phyloP scores from a whole-genome alignment of 2,113 vertebrate genomes.

The Dromiciops gliroides region DNA sequence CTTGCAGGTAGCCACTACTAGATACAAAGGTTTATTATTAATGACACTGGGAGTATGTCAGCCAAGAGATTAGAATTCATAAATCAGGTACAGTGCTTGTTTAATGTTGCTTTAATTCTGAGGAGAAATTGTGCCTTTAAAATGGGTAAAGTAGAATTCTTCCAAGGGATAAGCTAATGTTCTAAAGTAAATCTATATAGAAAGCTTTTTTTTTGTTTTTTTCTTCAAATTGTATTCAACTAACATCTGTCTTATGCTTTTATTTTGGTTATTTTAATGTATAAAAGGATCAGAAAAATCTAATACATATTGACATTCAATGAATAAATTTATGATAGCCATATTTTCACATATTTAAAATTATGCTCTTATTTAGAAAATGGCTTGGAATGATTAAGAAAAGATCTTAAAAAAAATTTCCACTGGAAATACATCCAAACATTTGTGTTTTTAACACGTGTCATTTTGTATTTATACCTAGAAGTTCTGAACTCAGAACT shows the following conservation, averaged over 20 bases:
- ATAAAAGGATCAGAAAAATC: background rate
- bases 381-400: background rate
- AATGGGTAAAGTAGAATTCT: background rate
- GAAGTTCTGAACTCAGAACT: background rate
- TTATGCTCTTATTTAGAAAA: background rate
- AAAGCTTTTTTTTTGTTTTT: background rate
- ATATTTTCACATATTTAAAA: background rate
- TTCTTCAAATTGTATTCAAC: background rate
- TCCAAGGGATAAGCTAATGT: background rate
- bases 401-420: background rate
- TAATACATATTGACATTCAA: background rate
- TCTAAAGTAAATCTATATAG: constrained; percentile 11
- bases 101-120: constrained; percentile 40
- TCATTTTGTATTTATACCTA: background rate
- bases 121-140: constrained; percentile 33
- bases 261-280: background rate
- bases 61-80: constrained; percentile 17
- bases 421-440: background rate
- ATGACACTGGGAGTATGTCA: constrained; percentile 18
- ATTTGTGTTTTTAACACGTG: background rate
- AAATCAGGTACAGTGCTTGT: background rate
- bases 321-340: background rate
- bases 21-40: constrained; percentile 61
- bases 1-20: constrained; percentile 27
- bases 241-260: background rate